Conservation (phyloP, 1,140 invertebrate species). For the Proctacanthus coquilletti region DNA sequence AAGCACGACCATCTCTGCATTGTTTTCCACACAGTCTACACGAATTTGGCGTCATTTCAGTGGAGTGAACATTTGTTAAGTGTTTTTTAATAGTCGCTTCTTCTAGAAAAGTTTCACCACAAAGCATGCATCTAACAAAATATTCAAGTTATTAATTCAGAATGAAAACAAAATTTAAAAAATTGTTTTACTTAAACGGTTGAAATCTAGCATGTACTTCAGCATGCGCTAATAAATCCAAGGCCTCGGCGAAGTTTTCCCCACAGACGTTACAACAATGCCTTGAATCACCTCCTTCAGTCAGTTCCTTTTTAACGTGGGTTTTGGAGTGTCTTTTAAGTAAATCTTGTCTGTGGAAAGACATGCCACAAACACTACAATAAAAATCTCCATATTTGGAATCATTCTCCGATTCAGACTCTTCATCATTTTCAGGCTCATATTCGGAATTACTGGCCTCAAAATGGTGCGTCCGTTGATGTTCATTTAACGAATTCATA, state of each 20-base stretch:
- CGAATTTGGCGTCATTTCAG: slow-evolving; percentile 25
- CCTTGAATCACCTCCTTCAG: slow-evolving; percentile 20
- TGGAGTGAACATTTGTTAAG: slow-evolving; percentile 16
- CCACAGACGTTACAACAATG: slow-evolving; percentile 56
- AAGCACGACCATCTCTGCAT: slow-evolving; percentile 48
- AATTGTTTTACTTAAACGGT: slow-evolving; percentile 31
- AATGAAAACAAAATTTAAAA: slow-evolving; percentile 5
- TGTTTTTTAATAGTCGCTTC: slow-evolving; percentile 25
- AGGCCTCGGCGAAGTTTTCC: slow-evolving; percentile 52
- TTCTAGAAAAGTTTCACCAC: slow-evolving; percentile 25
- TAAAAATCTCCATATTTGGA: slow-evolving; percentile 54
- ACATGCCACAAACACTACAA: slow-evolving; percentile 57
- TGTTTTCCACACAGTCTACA: slow-evolving; percentile 50
- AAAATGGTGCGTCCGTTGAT: slow-evolving; percentile 41
- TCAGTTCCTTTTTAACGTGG: slow-evolving; percentile 23
- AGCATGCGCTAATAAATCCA: slow-evolving; percentile 57
- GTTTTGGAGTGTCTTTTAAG: slow-evolving; percentile 48
- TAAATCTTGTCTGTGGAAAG: slow-evolving; percentile 57
- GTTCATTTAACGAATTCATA: slow-evolving; percentile 44
- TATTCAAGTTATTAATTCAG: neutral
- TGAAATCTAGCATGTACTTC: slow-evolving; percentile 49
- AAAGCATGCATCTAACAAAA: slow-evolving; percentile 22
- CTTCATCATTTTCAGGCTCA: slow-evolving; percentile 30
- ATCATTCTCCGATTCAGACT: slow-evolving; percentile 40
- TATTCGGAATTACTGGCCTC: slow-evolving; percentile 29